Percentiles rank a stretch among this genome's conserved stretches.
phyloP scores from a whole-genome alignment of 2,888 invertebrate species.

The Craniophora ligustri region DNA sequence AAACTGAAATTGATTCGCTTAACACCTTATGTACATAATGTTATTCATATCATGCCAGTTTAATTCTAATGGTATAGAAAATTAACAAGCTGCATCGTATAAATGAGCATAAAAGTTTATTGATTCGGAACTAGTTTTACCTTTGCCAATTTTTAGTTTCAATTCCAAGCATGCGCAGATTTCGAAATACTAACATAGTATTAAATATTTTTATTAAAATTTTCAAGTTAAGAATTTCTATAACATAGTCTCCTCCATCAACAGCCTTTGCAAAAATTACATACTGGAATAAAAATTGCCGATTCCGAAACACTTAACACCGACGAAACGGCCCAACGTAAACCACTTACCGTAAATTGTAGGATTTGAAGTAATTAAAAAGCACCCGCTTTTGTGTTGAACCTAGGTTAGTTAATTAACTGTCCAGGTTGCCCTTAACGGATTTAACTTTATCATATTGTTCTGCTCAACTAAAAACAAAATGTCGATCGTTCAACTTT shows the following conservation, averaged over 20 bases:
- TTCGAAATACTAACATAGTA: no score
- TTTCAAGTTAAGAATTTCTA: no score
- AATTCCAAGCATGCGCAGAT: no score
- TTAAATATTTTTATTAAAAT: no score
- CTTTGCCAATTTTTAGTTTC: no score
- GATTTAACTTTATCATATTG: slow-evolving; percentile 60
- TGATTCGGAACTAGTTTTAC: no score
- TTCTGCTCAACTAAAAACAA: slow-evolving; percentile 49
- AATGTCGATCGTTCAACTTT: slow-evolving; percentile 64
- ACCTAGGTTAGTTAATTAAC: slow-evolving; percentile 70
- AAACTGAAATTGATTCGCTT: slow-evolving; percentile 17
- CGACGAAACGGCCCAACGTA: slow-evolving; percentile 53
- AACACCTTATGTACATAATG: no score
- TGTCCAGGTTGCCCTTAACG: slow-evolving; percentile 49
- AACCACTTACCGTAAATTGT: slow-evolving; percentile 65
- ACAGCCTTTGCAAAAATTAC: slow-evolving; percentile 1
- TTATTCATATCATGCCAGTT: no score
- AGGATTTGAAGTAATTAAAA: slow-evolving; percentile 69
- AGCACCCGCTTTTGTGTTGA: slow-evolving; percentile 66
- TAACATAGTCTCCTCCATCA: slow-evolving; percentile 5
- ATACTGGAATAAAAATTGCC: slow-evolving; percentile 38
- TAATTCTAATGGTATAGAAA: no score
- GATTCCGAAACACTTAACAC: slow-evolving; percentile 61
- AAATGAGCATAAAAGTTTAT: no score
- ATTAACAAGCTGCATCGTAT: no score